Percentiles rank a stretch among this genome's conserved stretches.
Conservation (phyloP, 2,888 invertebrate species). For the Byasa hedistus region DNA sequence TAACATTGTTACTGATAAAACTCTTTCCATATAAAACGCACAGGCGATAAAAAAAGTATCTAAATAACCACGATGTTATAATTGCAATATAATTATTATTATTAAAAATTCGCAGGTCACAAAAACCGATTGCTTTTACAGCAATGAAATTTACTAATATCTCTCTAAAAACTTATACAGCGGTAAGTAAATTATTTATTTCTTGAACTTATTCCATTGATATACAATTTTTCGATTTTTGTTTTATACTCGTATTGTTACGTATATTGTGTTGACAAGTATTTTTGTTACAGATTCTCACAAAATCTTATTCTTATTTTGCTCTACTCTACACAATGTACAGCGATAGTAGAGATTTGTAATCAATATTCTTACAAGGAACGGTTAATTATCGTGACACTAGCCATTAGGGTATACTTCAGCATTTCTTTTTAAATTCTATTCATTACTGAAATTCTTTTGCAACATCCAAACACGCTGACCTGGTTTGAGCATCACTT, state of each 20-base stretch:
- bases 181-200: conserved; percentile 49
- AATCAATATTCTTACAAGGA: background rate
- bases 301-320: conserved; percentile 71
- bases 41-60: background rate
- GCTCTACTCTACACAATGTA: conserved; percentile 74
- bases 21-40: no score
- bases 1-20: background rate
- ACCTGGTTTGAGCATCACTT: no score
- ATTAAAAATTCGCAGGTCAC: conserved; percentile 50
- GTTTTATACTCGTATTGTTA: no score
- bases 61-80: background rate
- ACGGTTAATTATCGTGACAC: no score
- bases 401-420: no score
- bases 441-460: no score
- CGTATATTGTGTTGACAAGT: no score
- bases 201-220: no score
- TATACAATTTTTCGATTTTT: no score
- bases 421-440: no score
- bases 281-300: conserved; percentile 65
- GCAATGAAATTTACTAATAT: conserved; percentile 73
- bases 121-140: conserved; percentile 69
- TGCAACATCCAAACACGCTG: no score
- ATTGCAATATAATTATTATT: background rate
- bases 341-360: conserved; percentile 47
- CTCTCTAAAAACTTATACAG: conserved; percentile 63